Evolutionary conservation across 1,140 invertebrate species (phyloP).

Genomic region (Odontomachus brunneus): DNA sequence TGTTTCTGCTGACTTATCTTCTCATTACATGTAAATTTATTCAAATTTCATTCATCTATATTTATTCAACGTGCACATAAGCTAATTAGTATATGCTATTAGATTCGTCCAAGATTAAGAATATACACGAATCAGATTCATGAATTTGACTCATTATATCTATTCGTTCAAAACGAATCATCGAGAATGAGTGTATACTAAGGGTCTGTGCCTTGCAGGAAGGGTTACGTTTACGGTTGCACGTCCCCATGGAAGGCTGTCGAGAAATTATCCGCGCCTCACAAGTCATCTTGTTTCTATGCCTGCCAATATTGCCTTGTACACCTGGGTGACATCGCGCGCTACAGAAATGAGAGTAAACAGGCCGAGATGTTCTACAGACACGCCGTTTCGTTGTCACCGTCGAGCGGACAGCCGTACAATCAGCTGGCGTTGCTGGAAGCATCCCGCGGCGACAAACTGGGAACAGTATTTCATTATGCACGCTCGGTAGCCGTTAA

Average conservation of each 20-base stretch:
- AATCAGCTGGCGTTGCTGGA: slow-evolving; percentile 94
- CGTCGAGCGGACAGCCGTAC: slow-evolving; percentile 94
- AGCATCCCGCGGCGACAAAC: slow-evolving; percentile 92
- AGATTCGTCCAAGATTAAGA: too few species aligned
- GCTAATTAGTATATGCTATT: too few species aligned
- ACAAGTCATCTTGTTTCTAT: slow-evolving; percentile 91
- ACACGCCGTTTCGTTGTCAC: slow-evolving; percentile 92
- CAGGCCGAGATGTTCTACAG: slow-evolving; percentile 91
- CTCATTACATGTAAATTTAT: not conserved
- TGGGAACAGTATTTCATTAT: slow-evolving; percentile 94
- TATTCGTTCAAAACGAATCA: too few species aligned
- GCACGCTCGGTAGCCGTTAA: slow-evolving; percentile 92
- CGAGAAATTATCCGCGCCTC: slow-evolving; percentile 86
- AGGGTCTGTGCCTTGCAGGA: too few species aligned
- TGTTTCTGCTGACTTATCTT: slow-evolving; percentile 10
- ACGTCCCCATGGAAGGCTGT: slow-evolving; percentile 82
- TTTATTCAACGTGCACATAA: not conserved
- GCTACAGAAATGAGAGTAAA: slow-evolving; percentile 92
- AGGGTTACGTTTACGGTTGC: slow-evolving; percentile 84
- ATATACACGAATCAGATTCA: too few species aligned
- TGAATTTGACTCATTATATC: too few species aligned
- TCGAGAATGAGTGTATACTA: too few species aligned
- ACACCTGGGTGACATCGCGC: slow-evolving; percentile 94
- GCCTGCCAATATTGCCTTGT: slow-evolving; percentile 95
- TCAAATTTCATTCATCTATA: not conserved